A percentile compares a stretch with the other conserved stretches of the same genome.
Evolutionary conservation across 1,140 invertebrate species (phyloP).

Genomic region (Homalodisca vitripennis): DNA sequence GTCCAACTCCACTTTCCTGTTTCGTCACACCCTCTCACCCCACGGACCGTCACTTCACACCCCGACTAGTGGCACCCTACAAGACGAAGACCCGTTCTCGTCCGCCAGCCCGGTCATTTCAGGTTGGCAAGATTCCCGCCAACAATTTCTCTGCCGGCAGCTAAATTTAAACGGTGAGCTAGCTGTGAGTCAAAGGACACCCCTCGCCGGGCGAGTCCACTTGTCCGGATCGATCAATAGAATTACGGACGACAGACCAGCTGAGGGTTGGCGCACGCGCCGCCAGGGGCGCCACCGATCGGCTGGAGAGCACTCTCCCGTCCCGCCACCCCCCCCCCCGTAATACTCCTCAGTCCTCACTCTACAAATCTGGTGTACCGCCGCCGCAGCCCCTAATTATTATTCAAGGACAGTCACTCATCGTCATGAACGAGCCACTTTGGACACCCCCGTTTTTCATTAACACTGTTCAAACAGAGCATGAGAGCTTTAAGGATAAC

Average conservation of each 20-base stretch:
- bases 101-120: slow-evolving; percentile 30
- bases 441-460: no score
- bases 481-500: no score
- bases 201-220: slow-evolving; percentile 28
- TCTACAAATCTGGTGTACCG: no score
- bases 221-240: slow-evolving; percentile 27
- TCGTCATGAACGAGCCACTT: no score
- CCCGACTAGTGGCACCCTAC: slow-evolving; percentile 17
- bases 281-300: slow-evolving; percentile 30
- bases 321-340: no score
- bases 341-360: no score
- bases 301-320: no score
- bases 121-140: slow-evolving; percentile 33
- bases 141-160: slow-evolving; percentile 29
- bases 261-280: slow-evolving; percentile 23
- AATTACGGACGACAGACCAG: neutral
- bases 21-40: slow-evolving; percentile 28
- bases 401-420: no score
- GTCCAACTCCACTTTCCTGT: no score
- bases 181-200: slow-evolving; percentile 14
- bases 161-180: slow-evolving; percentile 33
- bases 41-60: neutral
- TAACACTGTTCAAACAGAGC: no score
- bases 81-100: no score
- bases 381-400: no score